These are phyloP conservation scores for Andrena flavipes DNA, from an alignment of 2,888 invertebrate genomes.

Conservation along the genomic window DNA sequence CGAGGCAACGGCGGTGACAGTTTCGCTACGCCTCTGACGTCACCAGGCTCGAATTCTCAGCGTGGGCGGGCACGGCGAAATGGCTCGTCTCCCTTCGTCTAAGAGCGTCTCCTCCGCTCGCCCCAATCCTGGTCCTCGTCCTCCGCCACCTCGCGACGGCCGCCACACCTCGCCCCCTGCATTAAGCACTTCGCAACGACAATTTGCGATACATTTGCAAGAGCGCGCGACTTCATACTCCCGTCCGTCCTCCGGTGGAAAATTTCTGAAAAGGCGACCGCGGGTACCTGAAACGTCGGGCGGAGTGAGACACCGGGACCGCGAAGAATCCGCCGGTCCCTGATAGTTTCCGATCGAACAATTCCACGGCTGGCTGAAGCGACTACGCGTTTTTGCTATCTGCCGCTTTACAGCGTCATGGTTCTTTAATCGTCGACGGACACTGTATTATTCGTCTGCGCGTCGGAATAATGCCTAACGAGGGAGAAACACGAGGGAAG, in stretches of 20 bases:
- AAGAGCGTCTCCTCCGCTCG: slow-evolving; percentile 71
- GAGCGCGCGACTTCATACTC: slow-evolving; percentile 67
- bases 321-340: slow-evolving; percentile 11
- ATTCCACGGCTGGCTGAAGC: slow-evolving; percentile 45
- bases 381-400: slow-evolving; percentile 34
- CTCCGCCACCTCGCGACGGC: slow-evolving; percentile 55
- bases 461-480: neutral
- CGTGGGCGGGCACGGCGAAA: slow-evolving; percentile 77
- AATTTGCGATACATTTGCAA: slow-evolving; percentile 84
- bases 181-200: slow-evolving; percentile 84
- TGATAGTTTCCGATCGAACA: slow-evolving; percentile 51
- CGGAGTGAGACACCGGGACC: neutral
- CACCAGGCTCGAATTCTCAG: slow-evolving; percentile 74
- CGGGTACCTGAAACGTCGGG: neutral
- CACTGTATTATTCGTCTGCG: neutral
- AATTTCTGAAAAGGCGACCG: slow-evolving; percentile 67
- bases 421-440: slow-evolving; percentile 53
- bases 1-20: slow-evolving; percentile 69
- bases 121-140: slow-evolving; percentile 69
- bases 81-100: slow-evolving; percentile 79
- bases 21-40: slow-evolving; percentile 73
- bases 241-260: slow-evolving; percentile 60
- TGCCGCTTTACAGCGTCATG: slow-evolving; percentile 38
- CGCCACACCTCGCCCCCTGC: slow-evolving; percentile 75
- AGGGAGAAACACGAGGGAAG: neutral